phyloP scores from a whole-genome alignment of 2,113 vertebrate genomes.

The Romanogobio albipinnatus region DNA sequence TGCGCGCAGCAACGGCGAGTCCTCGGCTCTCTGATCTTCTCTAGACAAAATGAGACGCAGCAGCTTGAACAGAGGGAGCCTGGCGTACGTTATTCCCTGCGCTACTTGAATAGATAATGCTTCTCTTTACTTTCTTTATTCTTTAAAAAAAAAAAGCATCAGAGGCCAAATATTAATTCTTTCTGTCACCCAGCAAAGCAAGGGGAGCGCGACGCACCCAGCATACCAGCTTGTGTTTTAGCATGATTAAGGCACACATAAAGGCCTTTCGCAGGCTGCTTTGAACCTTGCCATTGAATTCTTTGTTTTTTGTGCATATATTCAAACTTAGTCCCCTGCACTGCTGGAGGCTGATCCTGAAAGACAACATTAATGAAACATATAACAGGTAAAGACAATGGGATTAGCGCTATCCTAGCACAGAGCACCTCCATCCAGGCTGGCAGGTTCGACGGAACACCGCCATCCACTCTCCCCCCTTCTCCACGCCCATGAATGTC shows the following conservation, averaged over 20 bases:
- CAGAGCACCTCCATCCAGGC: conserved; percentile 61
- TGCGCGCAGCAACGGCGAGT: conserved; percentile 63
- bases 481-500: conserved; percentile 86
- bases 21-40: conserved; percentile 77
- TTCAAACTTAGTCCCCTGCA: conserved; percentile 75
- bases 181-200: conserved; percentile 68
- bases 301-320: conserved; percentile 56
- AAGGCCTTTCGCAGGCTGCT: conserved; percentile 76
- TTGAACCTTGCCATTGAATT: conserved; percentile 76
- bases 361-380: conserved; percentile 78
- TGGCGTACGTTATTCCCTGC: conserved; percentile 74
- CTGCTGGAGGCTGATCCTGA: conserved; percentile 77
- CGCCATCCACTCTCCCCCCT: conserved; percentile 79
- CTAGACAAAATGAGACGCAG: conserved; percentile 78
- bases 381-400: conserved; percentile 79
- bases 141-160: conserved; percentile 81
- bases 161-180: conserved; percentile 83
- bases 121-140: conserved; percentile 79
- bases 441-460: conserved; percentile 64
- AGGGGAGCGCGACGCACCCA: conserved; percentile 71
- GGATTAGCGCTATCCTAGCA: conserved; percentile 75
- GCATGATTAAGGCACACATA: conserved; percentile 81
- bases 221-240: conserved; percentile 77
- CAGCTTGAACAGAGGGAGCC: conserved; percentile 74
- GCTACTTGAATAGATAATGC: conserved; percentile 82